Evolutionary conservation across 2,113 vertebrate species (phyloP), one percentile per base, ranked within the genome.

Genomic region (Uropsilus gracilis): DNA sequence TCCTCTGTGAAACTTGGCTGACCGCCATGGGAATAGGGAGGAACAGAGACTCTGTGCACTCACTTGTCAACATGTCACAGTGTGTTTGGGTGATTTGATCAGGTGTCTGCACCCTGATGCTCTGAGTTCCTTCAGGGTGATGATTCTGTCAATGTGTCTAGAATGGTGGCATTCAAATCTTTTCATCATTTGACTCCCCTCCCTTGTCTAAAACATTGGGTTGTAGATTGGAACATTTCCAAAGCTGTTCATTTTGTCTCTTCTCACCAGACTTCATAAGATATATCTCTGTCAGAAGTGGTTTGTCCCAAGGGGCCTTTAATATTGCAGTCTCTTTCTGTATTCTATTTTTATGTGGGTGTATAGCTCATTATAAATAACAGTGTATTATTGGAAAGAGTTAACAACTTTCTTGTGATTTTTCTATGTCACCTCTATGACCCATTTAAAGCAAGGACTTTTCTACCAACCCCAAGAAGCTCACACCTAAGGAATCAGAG

Each of bases 311-410:
- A 17, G 53, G 32, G 26, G 44, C 3, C 57, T 68, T 90, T n/a
- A 92, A 81, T 37, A 8, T 39, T 37, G 17, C 6, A 32, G 32
- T 42, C 28, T 18, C 86, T 20, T 39, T 89, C 44, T 24, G 8
- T 32, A 75, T 39, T 82, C 8, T 82, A 12, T 95, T 75, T 75
- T 34, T 28, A 86, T 83, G 10, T 86, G 76, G 78, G 37, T 82
- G 8, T 73, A 73, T 78, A 89, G 46, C 13, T 30, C 1, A 68
- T 44, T 55, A 2, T 83, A 85, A 94, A 83, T 72, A 94, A 44
- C 0, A 64, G 11, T 32, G 0, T 46, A 50, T 32, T 55, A 48
- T 24, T 59, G 34, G 24, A 32, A 4, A 30, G 10, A 9, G 75
- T 64, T 46, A 71, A 42, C 2, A 73, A 72, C 8, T 61, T 84